Conservation (phyloP, 1,140 invertebrate species). For the Mamestra configurata region DNA sequence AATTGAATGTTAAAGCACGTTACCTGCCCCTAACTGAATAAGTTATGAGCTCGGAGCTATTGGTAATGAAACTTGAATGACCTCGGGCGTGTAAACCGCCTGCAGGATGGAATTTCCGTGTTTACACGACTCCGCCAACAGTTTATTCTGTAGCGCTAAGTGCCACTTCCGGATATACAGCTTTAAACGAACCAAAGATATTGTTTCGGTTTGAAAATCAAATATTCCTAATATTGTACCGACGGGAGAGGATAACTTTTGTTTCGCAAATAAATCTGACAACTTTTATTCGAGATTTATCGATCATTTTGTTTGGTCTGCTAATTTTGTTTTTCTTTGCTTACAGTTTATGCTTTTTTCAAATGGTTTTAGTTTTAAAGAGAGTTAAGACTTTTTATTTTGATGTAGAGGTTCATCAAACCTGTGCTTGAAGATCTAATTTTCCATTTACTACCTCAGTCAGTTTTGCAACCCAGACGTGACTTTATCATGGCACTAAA, state of each 20-base stretch:
- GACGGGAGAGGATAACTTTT: slow-evolving; percentile 10
- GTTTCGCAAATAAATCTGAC: slow-evolving; percentile 22
- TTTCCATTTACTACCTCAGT: slow-evolving; percentile 1
- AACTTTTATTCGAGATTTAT: slow-evolving; percentile 19
- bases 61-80: slow-evolving; percentile 87
- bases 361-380: background rate
- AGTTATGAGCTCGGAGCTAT: slow-evolving; percentile 83
- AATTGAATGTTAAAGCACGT: slow-evolving; percentile 86
- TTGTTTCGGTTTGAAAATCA: slow-evolving; percentile 55
- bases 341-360: background rate
- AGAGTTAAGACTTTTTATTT: background rate
- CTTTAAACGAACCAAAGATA: slow-evolving; percentile 36
- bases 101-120: slow-evolving; percentile 78
- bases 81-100: slow-evolving; percentile 72
- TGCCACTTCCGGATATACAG: slow-evolving; percentile 62
- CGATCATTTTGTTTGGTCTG: slow-evolving; percentile 7
- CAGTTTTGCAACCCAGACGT: background rate
- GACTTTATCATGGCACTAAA: slow-evolving; percentile 2
- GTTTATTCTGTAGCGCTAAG: slow-evolving; percentile 76
- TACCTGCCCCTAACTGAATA: slow-evolving; percentile 85
- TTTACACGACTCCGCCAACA: slow-evolving; percentile 71
- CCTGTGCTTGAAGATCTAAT: slow-evolving; percentile 5
- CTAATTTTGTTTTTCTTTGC: slow-evolving; percentile 18
- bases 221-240: slow-evolving; percentile 42
- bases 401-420: background rate